Percentiles rank a stretch among this genome's conserved stretches.
Conservation (phyloP, 2,797 vertebrate species). For the Meriones psammophilus region DNA sequence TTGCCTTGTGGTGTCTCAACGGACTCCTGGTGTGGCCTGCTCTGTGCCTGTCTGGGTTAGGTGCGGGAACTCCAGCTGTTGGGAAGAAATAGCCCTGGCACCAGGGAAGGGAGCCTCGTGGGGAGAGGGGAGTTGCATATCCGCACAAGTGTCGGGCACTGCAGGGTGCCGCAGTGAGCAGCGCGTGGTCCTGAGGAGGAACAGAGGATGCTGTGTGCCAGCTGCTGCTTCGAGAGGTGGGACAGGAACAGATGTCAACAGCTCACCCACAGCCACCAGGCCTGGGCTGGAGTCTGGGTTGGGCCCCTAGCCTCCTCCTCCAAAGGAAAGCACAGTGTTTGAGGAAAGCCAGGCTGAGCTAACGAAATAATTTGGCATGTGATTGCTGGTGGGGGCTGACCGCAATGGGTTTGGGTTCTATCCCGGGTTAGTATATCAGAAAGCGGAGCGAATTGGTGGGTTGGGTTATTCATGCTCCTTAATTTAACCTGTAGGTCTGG, state of each 20-base stretch:
- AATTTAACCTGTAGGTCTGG: background rate
- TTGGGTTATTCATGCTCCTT: background rate
- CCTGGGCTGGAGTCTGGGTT: background rate
- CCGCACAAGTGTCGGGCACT: background rate
- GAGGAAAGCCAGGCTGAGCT: background rate
- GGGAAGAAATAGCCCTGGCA: background rate
- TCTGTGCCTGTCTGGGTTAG: background rate
- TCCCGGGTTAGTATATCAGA: background rate
- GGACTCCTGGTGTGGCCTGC: no score
- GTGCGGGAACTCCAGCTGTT: background rate
- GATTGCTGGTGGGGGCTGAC: background rate
- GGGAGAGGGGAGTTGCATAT: fast-evolving
- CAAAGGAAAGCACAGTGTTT: background rate
- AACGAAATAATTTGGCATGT: background rate
- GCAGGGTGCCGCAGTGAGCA: no score
- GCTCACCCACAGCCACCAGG: background rate
- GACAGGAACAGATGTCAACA: background rate
- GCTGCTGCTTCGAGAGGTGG: background rate
- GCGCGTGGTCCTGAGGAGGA: background rate
- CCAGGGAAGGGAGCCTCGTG: background rate
- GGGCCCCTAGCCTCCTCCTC: background rate
- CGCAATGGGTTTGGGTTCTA: background rate
- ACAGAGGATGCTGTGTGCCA: background rate
- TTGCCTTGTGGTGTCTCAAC: background rate
- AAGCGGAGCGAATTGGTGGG: background rate